Evolutionary conservation across 1,140 invertebrate genomes (phyloP).

Genomic region (Chionoecetes opilio): DNA sequence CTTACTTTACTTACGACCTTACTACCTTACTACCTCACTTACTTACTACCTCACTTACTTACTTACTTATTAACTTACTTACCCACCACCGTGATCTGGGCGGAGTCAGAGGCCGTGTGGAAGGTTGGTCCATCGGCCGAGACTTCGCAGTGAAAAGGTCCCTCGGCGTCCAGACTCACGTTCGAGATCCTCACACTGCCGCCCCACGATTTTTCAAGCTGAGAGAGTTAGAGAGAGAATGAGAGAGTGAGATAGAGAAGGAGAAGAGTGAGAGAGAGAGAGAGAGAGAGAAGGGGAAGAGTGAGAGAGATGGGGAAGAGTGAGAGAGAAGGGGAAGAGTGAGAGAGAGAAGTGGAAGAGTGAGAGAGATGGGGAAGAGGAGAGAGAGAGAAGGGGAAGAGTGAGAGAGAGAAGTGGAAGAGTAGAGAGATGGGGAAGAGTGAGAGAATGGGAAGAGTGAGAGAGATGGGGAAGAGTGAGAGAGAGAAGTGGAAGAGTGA

Average conservation of each 20-base stretch:
- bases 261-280: not conserved
- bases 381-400: no score
- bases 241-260: not conserved
- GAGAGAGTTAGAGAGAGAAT: not conserved
- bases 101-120: slow-evolving; percentile 50
- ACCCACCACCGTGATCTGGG: not conserved
- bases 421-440: not conserved
- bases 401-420: not conserved
- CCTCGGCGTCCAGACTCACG: slow-evolving; percentile 41
- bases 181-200: slow-evolving; percentile 37
- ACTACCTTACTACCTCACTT: no score
- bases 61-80: no score
- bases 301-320: not conserved
- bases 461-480: no score
- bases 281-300: not conserved
- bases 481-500: no score
- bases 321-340: not conserved
- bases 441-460: not conserved
- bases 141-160: slow-evolving; percentile 40
- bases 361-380: not conserved
- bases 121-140: slow-evolving; percentile 39
- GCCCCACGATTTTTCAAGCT: slow-evolving; percentile 31
- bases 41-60: not conserved
- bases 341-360: not conserved
- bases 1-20: no score